Evolutionary conservation across 2,888 invertebrate genomes (phyloP).

Genomic region (Eristalis pertinax): DNA sequence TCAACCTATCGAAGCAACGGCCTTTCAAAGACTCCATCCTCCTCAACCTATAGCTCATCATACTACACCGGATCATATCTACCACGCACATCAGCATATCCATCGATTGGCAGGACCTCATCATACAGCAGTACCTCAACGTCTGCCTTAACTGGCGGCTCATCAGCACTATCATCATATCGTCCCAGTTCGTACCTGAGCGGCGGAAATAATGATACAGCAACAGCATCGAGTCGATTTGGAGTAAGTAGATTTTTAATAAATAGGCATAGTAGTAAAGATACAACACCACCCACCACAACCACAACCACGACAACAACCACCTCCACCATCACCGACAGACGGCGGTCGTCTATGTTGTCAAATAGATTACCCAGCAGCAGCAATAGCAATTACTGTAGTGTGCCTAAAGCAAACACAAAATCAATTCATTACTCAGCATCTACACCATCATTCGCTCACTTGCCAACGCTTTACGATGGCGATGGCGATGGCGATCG

Average conservation of each 20-base stretch:
- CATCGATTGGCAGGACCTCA: slow-evolving; percentile 73
- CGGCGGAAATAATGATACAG: slow-evolving; percentile 79
- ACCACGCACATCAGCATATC: slow-evolving; percentile 76
- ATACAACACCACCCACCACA: slow-evolving; percentile 70
- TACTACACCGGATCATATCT: slow-evolving; percentile 75
- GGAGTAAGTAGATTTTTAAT: slow-evolving; percentile 79
- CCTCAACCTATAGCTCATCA: slow-evolving; percentile 74
- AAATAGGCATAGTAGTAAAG: slow-evolving; percentile 47
- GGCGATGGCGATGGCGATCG: slow-evolving; percentile 18
- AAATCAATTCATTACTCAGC: slow-evolving; percentile 15
- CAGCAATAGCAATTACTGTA: slow-evolving; percentile 26
- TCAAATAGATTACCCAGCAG: slow-evolving; percentile 55
- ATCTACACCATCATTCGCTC: slow-evolving; percentile 17
- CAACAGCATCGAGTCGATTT: slow-evolving; percentile 79
- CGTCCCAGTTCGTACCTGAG: slow-evolving; percentile 78
- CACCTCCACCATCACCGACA: slow-evolving; percentile 63
- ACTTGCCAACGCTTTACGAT: slow-evolving; percentile 25
- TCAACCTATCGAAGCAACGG: slow-evolving; percentile 75
- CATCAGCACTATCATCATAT: slow-evolving; percentile 77
- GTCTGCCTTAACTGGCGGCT: slow-evolving; percentile 77
- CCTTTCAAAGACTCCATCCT: slow-evolving; percentile 71
- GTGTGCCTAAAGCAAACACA: slow-evolving; percentile 45
- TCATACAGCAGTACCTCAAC: slow-evolving; percentile 73
- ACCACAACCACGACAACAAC: slow-evolving; percentile 63
- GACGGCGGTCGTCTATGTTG: slow-evolving; percentile 43